Evolutionary conservation across 2,797 vertebrate species (phyloP).

Genomic region (Clarias fuscus): DNA sequence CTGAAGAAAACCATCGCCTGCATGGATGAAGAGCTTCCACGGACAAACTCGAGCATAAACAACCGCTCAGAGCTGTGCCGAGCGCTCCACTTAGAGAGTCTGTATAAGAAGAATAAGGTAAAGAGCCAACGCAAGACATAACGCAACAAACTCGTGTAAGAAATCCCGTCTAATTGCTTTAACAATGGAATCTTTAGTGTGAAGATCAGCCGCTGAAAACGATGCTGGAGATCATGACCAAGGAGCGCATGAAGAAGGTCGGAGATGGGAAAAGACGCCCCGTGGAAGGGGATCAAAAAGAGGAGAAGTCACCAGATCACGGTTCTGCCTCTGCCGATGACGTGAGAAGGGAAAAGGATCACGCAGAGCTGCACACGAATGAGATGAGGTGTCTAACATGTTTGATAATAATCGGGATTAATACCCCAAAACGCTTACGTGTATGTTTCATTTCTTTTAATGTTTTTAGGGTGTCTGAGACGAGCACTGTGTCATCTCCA

Average conservation of each 20-base stretch:
- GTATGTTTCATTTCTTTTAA: constrained; percentile 42
- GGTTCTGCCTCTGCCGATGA: constrained; percentile 45
- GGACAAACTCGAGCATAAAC: constrained; percentile 84
- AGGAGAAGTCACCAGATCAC: constrained; percentile 40
- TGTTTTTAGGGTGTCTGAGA: constrained; percentile 51
- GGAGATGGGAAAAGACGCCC: constrained; percentile 47
- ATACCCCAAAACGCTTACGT: background rate
- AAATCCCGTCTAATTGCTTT: background rate
- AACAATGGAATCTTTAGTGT: constrained; percentile 75
- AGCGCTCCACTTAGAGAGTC: constrained; percentile 80
- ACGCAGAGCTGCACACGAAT: constrained; percentile 21
- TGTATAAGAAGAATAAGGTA: constrained; percentile 91
- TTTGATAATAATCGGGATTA: too few relatives aligned
- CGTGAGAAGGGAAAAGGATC: constrained; percentile 55
- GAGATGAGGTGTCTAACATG: constrained; percentile 67
- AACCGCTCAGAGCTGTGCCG: constrained; percentile 84
- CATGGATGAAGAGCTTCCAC: constrained; percentile 90
- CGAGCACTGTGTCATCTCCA: background rate
- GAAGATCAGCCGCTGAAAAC: constrained; percentile 85
- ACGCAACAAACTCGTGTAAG: too few relatives aligned
- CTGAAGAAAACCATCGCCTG: constrained; percentile 84
- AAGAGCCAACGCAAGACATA: background rate
- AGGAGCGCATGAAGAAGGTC: constrained; percentile 77
- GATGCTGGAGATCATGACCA: constrained; percentile 88
- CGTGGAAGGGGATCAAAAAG: constrained; percentile 8